Evolutionary conservation across 2,113 vertebrate genomes (phyloP), one percentile per base, ranked within the genome.

Genomic region (Jaculus jaculus): DNA sequence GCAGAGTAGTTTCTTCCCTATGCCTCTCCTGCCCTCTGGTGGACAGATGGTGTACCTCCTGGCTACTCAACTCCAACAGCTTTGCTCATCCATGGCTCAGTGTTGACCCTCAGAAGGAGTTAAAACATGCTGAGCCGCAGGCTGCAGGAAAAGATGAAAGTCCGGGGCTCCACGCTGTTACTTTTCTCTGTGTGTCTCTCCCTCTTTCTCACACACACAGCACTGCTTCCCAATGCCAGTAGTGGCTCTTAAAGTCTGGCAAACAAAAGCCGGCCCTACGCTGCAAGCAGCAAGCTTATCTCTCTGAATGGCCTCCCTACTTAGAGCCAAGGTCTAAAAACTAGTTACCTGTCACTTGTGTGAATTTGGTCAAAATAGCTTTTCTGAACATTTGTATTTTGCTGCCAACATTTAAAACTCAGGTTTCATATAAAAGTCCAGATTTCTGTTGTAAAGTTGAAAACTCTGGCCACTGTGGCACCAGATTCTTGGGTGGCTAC

Each of bases 1-100:
- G 15, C 0, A 4, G 26, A 68, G 61, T 15, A 0, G 23, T 23
- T 83, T 61, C 91, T 71, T 96, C 54, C n/a, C 78, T 83, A 74
- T 5, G 88, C 94, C 93, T 96, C 90, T 96, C 73, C 92, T 94
- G 73, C 54, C 74, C 23, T 60, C 71, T 42, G 30, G 82, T 88
- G 97, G 95, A 80, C 37, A 63, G 1, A 0, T 68, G 21, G 1
- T 66, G 60, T 72, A 72, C 4, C 11, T 77, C 72, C 89, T 5
- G 15, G 60, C 51, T 39, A 23, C 75, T 8, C 66, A 34, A 66
- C 69, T 66, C 20, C 65, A 42, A 28, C 7, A 28, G 10, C 32
- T 58, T 68, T 9, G 42, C 34, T 66, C 75, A 4, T 21, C 21
- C 11, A 0, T 4, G 30, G 26, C 54, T 23, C 7, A 1, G 4